phyloP scores from a whole-genome alignment of 2,797 vertebrate species.

The Phyllotis vaccarum region DNA sequence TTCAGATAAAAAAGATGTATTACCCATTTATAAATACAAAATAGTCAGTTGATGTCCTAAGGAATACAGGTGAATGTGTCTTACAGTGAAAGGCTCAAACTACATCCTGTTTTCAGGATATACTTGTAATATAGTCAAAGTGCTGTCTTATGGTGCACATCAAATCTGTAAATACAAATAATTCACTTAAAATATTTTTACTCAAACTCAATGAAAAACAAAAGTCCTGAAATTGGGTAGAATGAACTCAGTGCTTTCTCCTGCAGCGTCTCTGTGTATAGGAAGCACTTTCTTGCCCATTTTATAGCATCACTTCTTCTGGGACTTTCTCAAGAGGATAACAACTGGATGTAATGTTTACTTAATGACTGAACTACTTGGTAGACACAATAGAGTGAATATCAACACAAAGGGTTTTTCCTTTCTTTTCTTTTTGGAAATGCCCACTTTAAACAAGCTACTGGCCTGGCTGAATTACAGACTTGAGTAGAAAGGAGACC shows the following conservation, averaged over 20 bases:
- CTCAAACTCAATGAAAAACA: background rate
- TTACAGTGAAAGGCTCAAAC: background rate
- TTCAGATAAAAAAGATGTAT: background rate
- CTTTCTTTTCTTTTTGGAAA: no score
- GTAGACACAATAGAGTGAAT: background rate
- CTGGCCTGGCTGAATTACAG: background rate
- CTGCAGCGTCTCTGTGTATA: background rate
- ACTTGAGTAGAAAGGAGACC: background rate
- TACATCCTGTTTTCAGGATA: background rate
- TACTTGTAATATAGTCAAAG: background rate
- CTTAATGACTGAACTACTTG: background rate
- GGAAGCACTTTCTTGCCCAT: background rate
- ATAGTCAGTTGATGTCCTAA: constrained; percentile 19
- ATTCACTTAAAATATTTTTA: background rate
- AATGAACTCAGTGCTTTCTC: background rate
- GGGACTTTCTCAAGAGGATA: background rate
- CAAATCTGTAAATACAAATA: background rate
- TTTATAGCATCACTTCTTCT: background rate
- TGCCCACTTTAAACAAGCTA: background rate
- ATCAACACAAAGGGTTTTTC: background rate
- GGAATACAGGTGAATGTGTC: background rate
- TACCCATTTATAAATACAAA: constrained; percentile 27
- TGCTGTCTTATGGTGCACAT: background rate
- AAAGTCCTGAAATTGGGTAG: background rate
- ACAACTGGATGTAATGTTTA: background rate